A percentile compares a stretch with the other conserved stretches of the same genome.
phyloP scores from a whole-genome alignment of 2,113 vertebrate genomes.

The Erythrocercus mccallii region DNA sequence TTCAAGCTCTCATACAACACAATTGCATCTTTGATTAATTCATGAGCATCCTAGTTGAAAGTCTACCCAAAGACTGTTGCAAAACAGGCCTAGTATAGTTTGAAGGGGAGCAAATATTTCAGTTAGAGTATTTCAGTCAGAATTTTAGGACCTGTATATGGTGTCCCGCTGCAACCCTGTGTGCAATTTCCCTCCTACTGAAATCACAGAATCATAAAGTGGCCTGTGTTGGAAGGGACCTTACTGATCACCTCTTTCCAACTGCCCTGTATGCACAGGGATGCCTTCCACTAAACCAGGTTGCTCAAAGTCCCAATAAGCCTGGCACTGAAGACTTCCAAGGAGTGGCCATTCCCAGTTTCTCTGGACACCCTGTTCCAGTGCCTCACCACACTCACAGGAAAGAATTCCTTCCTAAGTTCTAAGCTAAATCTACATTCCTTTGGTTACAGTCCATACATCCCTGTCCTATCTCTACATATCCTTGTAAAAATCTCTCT shows the following conservation, averaged over 20 bases:
- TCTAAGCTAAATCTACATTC: not conserved
- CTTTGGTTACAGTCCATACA: not conserved
- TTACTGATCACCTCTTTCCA: not conserved
- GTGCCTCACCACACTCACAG: not conserved
- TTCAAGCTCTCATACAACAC: not conserved
- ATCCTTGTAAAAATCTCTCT: not conserved
- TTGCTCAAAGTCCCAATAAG: not conserved
- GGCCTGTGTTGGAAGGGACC: rapidly evolving
- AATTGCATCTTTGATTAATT: not conserved
- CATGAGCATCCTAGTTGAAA: not conserved
- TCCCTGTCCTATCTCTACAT: not conserved
- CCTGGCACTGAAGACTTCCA: not conserved
- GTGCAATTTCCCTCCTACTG: not conserved
- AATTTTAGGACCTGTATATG: not conserved
- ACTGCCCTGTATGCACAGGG: not conserved
- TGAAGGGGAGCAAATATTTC: not conserved
- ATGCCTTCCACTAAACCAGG: not conserved
- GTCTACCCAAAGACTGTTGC: not conserved
- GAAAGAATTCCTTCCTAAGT: not conserved
- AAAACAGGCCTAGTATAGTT: not conserved
- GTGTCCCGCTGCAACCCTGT: not conserved
- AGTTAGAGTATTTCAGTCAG: not conserved
- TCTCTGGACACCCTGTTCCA: not conserved
- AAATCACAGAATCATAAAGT: not conserved
- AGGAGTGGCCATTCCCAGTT: too few relatives aligned